phyloP scores from a whole-genome alignment of 1,140 invertebrate genomes.

The Linepithema humile region DNA sequence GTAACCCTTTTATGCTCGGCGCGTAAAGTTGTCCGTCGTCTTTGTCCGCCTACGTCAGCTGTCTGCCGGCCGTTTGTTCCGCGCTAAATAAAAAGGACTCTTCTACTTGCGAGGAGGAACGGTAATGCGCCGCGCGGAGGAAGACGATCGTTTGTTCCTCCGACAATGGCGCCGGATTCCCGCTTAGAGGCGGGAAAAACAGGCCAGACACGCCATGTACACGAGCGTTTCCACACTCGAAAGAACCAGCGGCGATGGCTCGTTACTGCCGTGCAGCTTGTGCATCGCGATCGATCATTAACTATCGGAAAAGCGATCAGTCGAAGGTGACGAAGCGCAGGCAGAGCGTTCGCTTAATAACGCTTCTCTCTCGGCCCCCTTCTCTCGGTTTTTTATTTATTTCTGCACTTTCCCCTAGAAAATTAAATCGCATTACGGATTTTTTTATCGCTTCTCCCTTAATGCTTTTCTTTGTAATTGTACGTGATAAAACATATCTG shows the following conservation, averaged over 20 bases:
- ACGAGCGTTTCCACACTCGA: slow-evolving; percentile 14
- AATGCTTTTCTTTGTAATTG: not conserved
- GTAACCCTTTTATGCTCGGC: slow-evolving; percentile 66
- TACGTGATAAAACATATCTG: not conserved
- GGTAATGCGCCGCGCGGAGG: slow-evolving; percentile 61
- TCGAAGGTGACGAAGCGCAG: slow-evolving; percentile 30
- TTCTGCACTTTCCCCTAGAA: not conserved
- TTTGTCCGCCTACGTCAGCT: slow-evolving; percentile 72
- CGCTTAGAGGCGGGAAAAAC: slow-evolving; percentile 60
- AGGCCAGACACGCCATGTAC: slow-evolving; percentile 28
- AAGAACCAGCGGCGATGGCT: slow-evolving; percentile 20
- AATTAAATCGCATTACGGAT: not conserved
- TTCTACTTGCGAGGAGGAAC: slow-evolving; percentile 65
- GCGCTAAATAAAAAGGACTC: slow-evolving; percentile 67
- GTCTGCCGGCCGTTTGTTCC: slow-evolving; percentile 72
- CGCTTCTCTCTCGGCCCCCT: not conserved
- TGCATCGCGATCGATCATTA: slow-evolving; percentile 53
- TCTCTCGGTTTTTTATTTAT: slow-evolving; percentile 9
- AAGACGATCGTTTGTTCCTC: slow-evolving; percentile 72
- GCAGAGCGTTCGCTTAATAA: slow-evolving; percentile 7
- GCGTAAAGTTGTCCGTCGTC: slow-evolving; percentile 65
- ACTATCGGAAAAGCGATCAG: slow-evolving; percentile 54
- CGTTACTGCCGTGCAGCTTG: slow-evolving; percentile 41
- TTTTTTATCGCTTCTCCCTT: not conserved
- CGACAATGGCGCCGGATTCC: slow-evolving; percentile 62